Base-by-base conservation (phyloP, 2,888 invertebrate species). In the Orthonevra nobilis region DNA sequence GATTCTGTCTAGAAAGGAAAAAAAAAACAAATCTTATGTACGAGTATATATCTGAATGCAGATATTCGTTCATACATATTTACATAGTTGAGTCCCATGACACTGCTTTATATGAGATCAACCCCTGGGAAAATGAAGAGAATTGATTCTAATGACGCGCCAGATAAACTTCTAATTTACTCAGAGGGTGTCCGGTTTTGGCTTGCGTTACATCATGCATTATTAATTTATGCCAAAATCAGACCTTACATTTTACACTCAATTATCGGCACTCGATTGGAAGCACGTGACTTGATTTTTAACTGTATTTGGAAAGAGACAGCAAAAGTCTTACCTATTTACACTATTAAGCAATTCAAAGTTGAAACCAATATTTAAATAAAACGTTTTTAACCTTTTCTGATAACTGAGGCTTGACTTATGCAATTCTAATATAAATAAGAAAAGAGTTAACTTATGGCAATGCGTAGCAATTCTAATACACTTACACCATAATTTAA, bases 121-220 rank as follows among this genome's bases (percentile, higher is more conserved):
- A 73, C 72, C 79, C 77, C 68, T 58, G 58, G 68, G 68, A 74
- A 48, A 48, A 34, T 28, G 12, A 9, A 20, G 17, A 23, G 58
- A 63, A 64, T 58, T 61, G 61, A 66, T 66, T 79, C 56, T 75
- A 81, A 74, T 81, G 79, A 82, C 81, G 81, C 81, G 79, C 68
- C 81, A 82, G 82, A 83, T 83, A 82, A 82, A 82, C 74, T 83
- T 81, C 83, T 83, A 83, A 83, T 83, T 83, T 82, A 81, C 83
- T 54, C 81, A 63, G 74, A 81, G 83, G 83, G 82, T 81, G 82
- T 77, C 66, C 74, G 73, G 74, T 69, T 81, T 81, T 68, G 70
- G 34, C 58, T 74, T 34, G 36, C 52, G 60, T 44, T 61, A 42
- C 48, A 48, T 50, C 38, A 64, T 68, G 64, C 72, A 74, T 82